Evolutionary conservation across 2,113 vertebrate species (phyloP), one percentile per base, ranked within the genome.

Genomic region (Rhombomys opimus): DNA sequence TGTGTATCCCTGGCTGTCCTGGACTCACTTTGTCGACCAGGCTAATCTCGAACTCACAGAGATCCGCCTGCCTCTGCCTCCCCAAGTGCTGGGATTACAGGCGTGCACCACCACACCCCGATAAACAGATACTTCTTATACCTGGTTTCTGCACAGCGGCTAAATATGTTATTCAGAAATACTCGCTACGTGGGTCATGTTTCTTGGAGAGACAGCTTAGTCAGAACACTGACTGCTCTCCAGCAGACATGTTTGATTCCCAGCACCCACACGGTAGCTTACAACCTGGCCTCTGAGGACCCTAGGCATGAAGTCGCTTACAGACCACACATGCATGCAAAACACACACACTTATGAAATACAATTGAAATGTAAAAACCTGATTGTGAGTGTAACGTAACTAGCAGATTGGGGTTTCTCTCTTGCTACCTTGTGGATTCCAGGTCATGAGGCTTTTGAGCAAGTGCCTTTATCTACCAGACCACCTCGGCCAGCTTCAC

Each of bases 91-190:
- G 87, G 87, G 41, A 41, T 41, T 41, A 41, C 41, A 41, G 41
- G 41, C 41, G 41, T 41, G 41, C 41, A 41, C 41, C 41, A 41
- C 41, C 41, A 41, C 46, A 46, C 46, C 46, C 46, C 46, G 5
- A 46, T 46, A 46, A 88, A 86, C 41, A 86, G 22, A 50, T 38
- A 86, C 82, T 82, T 92, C 72, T 89, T 63, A 80, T 5, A 50
- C n/a, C 46, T 57, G 41, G 5, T 92, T 90, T 80, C 85, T 85
- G 59, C 27, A 81, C n/a, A 75, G 12, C 25, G 13, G 46, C 13
- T 18, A 76, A 67, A 95, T 84, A 25, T 57, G 25, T 89, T 89
- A 68, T 85, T 38, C 52, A 85, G 57, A 86, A 91, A 72, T 85
- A 85, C 67, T 87, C 87, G 65, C 54, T 52, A 30, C 65, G 59